Evolutionary conservation across 2,888 invertebrate genomes (phyloP).

Genomic region (Theristus sp.): DNA sequence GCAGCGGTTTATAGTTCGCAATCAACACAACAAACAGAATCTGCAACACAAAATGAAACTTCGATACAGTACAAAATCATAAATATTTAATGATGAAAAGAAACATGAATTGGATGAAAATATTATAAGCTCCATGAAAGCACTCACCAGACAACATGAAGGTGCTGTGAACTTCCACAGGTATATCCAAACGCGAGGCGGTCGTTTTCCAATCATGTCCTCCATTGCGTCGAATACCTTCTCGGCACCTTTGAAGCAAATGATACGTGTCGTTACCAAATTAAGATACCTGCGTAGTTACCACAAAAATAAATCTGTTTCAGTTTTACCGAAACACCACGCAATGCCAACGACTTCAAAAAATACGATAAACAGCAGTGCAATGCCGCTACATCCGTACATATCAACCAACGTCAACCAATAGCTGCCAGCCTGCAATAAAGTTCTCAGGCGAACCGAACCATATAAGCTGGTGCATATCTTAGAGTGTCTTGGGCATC

Average conservation of each 20-base stretch:
- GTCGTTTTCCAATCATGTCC: constrained; percentile 57
- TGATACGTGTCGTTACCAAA: too few species aligned
- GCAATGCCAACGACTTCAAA: constrained; percentile 67
- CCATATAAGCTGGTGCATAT: not conserved
- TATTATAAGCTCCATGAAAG: too few species aligned
- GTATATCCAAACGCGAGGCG: constrained; percentile 58
- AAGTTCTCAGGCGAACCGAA: not conserved
- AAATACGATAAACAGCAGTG: constrained; percentile 67
- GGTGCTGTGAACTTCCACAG: constrained; percentile 72
- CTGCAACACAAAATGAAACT: not conserved
- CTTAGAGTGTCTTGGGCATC: too few species aligned
- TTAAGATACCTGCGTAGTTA: too few species aligned
- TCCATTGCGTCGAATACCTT: constrained; percentile 57
- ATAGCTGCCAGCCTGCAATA: constrained; percentile 56
- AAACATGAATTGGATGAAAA: too few species aligned
- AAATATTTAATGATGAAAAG: not conserved
- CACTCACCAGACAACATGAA: constrained; percentile 50
- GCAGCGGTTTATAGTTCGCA: not conserved
- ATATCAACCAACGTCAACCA: constrained; percentile 63
- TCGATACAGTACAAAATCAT: not conserved
- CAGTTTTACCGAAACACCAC: constrained; percentile 57
- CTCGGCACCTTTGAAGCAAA: constrained; percentile 28
- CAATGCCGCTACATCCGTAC: constrained; percentile 56
- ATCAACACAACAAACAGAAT: not conserved
- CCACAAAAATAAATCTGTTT: too few species aligned